These are phyloP conservation scores for Agapostemon virescens DNA, from an alignment of 2,888 invertebrate species.

Conservation along the genomic window DNA sequence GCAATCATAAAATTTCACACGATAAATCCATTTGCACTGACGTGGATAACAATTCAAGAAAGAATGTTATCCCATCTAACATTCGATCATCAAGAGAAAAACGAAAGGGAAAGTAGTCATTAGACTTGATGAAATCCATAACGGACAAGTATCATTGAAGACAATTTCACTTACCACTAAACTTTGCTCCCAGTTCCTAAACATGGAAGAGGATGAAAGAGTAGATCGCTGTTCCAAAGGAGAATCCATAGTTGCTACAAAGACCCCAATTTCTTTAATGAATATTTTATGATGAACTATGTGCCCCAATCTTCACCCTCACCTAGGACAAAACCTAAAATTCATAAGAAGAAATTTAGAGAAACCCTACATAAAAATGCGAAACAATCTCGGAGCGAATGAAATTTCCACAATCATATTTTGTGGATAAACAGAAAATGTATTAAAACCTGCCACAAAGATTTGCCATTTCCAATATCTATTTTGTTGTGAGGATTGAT, in stretches of 20 bases:
- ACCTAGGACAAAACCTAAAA: constrained; percentile 56
- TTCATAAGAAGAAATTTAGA: constrained; percentile 55
- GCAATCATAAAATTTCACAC: constrained; percentile 28
- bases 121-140: constrained; percentile 33
- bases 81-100: constrained; percentile 27
- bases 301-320: constrained; percentile 55
- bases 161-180: constrained; percentile 56
- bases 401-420: constrained; percentile 17
- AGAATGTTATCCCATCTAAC: constrained; percentile 19
- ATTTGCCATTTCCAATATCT: constrained; percentile 16
- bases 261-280: constrained; percentile 49
- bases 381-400: constrained; percentile 44
- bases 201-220: constrained; percentile 52
- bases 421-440: constrained; percentile 12
- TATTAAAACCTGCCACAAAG: constrained; percentile 1
- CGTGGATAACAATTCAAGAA: constrained; percentile 16
- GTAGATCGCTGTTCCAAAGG: constrained; percentile 49
- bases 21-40: constrained; percentile 14
- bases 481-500: constrained; percentile 12
- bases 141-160: constrained; percentile 50
- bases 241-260: constrained; percentile 55
- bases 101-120: constrained; percentile 46
- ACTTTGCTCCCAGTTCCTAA: constrained; percentile 56
- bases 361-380: constrained; percentile 38
- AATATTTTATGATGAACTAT: constrained; percentile 57